Conservation (phyloP, 2,113 vertebrate species). For the Sarotherodon lohbergeri region DNA sequence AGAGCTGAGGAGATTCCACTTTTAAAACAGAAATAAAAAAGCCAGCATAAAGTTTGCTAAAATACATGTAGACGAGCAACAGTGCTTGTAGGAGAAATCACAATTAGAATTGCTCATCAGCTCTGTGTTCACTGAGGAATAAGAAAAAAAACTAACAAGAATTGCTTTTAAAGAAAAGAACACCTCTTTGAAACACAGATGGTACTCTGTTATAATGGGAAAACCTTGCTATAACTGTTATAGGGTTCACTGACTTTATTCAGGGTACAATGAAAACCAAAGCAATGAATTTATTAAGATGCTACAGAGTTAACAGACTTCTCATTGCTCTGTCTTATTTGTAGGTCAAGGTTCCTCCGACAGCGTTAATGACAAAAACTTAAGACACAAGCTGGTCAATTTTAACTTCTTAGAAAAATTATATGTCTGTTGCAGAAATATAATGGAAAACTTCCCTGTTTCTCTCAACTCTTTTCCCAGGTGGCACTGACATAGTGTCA, state of each 20-base stretch:
- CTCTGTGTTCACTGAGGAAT: not conserved
- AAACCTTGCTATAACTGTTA: not conserved
- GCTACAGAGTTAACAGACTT: not conserved
- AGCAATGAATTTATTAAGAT: not conserved
- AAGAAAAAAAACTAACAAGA: not conserved
- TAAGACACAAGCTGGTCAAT: not conserved
- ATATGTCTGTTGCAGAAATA: not conserved
- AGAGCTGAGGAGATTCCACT: not conserved
- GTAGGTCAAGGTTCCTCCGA: not conserved
- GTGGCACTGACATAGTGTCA: constrained; percentile 95
- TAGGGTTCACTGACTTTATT: not conserved
- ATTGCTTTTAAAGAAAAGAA: not conserved
- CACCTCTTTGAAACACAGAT: not conserved
- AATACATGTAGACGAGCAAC: not conserved
- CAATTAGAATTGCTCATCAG: not conserved
- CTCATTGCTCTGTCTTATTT: not conserved
- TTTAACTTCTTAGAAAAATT: not conserved
- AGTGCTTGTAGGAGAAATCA: not conserved
- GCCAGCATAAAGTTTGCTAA: not conserved
- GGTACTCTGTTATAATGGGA: not conserved
- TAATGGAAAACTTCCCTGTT: not conserved
- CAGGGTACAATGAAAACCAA: not conserved
- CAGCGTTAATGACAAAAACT: not conserved
- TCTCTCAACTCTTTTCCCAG: constrained; percentile 54
- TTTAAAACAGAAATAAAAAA: not conserved